Percentiles rank a stretch among this genome's conserved stretches.
Conservation (phyloP, 1,140 invertebrate genomes). For the Zaprionus tsacasi region DNA sequence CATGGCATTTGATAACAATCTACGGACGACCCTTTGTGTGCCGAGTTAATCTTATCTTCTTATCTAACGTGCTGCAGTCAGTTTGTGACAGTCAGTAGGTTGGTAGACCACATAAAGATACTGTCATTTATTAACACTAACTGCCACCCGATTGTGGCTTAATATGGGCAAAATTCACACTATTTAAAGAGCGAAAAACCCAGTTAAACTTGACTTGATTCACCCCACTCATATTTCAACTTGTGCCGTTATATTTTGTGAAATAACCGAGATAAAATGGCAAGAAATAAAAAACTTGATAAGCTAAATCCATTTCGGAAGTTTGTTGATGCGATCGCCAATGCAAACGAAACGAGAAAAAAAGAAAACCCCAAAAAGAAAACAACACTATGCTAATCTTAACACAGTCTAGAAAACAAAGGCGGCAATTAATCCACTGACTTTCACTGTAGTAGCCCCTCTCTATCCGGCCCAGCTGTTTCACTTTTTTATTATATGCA, state of each 20-base stretch:
- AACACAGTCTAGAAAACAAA: slow-evolving; percentile 60
- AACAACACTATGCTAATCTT: slow-evolving; percentile 60
- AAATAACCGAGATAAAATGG: slow-evolving; percentile 7
- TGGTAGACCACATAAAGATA: slow-evolving; percentile 26
- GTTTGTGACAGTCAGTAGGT: neutral
- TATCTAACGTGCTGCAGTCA: slow-evolving; percentile 32
- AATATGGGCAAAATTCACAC: neutral
- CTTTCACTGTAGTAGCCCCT: slow-evolving; percentile 58
- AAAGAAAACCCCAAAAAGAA: slow-evolving; percentile 14
- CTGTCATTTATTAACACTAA: slow-evolving; percentile 5
- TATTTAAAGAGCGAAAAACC: slow-evolving; percentile 4
- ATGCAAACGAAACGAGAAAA: slow-evolving; percentile 46
- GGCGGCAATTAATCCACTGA: slow-evolving; percentile 70
- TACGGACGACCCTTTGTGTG: neutral
- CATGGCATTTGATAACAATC: neutral
- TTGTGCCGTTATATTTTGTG: slow-evolving; percentile 13
- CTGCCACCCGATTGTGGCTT: too few relatives aligned
- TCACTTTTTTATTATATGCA: slow-evolving; percentile 79
- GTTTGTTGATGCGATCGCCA: slow-evolving; percentile 31
- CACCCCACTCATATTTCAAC: slow-evolving; percentile 10
- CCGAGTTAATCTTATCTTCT: slow-evolving; percentile 65
- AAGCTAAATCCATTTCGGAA: slow-evolving; percentile 36
- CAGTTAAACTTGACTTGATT: slow-evolving; percentile 5
- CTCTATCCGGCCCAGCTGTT: slow-evolving; percentile 48
- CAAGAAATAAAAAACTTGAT: slow-evolving; percentile 18